Evolutionary conservation across 1,140 invertebrate species (phyloP).

Genomic region (Caenorhabditis tropicalis): DNA sequence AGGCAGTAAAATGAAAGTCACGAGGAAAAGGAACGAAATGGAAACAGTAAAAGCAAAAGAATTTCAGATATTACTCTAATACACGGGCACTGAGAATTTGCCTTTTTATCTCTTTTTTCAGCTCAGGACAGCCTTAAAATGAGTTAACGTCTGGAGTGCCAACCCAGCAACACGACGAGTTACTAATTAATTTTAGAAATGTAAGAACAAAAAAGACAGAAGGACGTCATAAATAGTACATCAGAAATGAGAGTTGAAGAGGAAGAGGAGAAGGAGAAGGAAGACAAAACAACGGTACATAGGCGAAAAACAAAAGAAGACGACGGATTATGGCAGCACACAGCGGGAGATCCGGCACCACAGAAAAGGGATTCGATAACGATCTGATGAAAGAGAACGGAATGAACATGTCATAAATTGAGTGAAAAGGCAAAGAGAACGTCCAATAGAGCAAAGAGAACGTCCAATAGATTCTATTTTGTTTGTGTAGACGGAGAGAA

Average conservation of each 20-base stretch:
- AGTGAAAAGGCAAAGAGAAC: not conserved
- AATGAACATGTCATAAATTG: conserved; percentile 1
- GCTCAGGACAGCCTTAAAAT: too few species aligned
- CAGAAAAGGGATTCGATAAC: conserved; percentile 17
- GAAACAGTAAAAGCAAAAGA: too few species aligned
- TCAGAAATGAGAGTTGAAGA: not conserved
- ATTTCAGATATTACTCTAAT: too few species aligned
- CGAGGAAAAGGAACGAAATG: not conserved
- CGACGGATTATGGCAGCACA: conserved; percentile 30
- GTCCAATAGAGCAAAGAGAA: not conserved
- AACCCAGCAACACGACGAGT: not conserved
- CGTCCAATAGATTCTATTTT: not conserved
- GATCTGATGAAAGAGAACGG: not conserved
- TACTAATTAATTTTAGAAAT: conserved; percentile 8
- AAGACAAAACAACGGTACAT: conserved; percentile 29
- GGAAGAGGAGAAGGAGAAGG: not conserved
- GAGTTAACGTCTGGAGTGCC: too few species aligned
- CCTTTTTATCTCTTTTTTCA: too few species aligned
- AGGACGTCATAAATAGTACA: conserved; percentile 36
- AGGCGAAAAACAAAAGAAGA: not conserved
- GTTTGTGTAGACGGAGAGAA: not conserved
- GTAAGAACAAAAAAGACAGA: not conserved
- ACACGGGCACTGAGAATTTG: too few species aligned
- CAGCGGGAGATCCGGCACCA: conserved; percentile 31
- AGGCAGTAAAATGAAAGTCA: conserved; percentile 4